A percentile compares a stretch with the other conserved stretches of the same genome.
These are phyloP conservation scores for Thalassophryne amazonica DNA, from an alignment of 2,797 vertebrate species.

Conservation along the genomic window DNA sequence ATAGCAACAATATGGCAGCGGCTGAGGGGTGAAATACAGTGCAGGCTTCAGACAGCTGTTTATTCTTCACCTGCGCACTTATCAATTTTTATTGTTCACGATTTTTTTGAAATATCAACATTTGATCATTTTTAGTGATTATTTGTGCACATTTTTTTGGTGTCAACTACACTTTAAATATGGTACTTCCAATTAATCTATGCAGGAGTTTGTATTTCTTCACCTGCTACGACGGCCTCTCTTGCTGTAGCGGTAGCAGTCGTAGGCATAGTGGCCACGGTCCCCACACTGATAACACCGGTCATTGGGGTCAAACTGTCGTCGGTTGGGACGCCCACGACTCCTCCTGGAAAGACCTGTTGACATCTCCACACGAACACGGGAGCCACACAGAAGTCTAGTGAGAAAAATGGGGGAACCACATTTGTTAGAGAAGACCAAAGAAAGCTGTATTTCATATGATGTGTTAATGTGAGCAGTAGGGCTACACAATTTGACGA, in stretches of 20 bases:
- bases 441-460: not conserved
- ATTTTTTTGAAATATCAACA: too few species aligned
- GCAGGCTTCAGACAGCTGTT: too few species aligned
- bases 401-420: not conserved
- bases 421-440: not conserved
- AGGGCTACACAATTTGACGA: too few species aligned
- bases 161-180: too few species aligned
- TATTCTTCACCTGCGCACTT: too few species aligned
- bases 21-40: too few species aligned
- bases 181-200: too few species aligned
- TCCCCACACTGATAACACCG: slow-evolving; percentile 85
- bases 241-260: slow-evolving; percentile 85
- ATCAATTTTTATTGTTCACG: too few species aligned
- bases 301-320: slow-evolving; percentile 83
- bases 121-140: too few species aligned
- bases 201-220: rapidly evolving
- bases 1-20: too few species aligned
- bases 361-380: slow-evolving; percentile 83
- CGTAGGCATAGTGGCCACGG: slow-evolving; percentile 83
- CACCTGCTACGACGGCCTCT: slow-evolving; percentile 74
- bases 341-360: slow-evolving; percentile 82
- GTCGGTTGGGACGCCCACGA: slow-evolving; percentile 79
- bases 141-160: too few species aligned
- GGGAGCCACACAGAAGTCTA: slow-evolving; percentile 81
- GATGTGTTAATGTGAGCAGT: too few species aligned